A percentile compares a stretch with the other conserved stretches of the same genome.
Evolutionary conservation across 2,113 vertebrate genomes (phyloP).

Genomic region (Channa argus): DNA sequence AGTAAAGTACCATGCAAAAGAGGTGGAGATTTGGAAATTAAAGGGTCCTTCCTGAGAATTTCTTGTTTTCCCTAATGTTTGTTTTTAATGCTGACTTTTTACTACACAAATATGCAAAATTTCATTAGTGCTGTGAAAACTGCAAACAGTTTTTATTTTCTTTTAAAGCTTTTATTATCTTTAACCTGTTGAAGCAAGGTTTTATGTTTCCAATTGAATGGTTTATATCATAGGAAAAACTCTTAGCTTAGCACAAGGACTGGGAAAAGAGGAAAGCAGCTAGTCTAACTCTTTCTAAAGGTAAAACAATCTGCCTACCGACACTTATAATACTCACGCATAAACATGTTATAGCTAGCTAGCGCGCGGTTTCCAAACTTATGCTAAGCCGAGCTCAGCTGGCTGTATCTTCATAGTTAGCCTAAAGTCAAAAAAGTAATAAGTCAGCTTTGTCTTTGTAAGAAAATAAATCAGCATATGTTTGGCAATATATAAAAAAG

Average conservation of each 20-base stretch:
- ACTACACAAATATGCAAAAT: not conserved
- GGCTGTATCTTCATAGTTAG: not conserved
- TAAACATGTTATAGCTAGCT: no score
- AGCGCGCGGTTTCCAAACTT: no score
- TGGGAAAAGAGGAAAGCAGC: not conserved
- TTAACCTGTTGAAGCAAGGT: no score
- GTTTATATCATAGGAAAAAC: no score
- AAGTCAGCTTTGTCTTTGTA: no score
- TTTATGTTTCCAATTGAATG: no score
- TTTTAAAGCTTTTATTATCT: no score
- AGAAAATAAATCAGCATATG: not conserved
- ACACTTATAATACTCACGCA: no score
- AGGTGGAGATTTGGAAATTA: constrained; percentile 7
- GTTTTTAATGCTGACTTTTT: constrained; percentile 10
- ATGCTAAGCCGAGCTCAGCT: not conserved
- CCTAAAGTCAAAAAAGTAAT: not conserved
- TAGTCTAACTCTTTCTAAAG: not conserved
- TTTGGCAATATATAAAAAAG: not conserved
- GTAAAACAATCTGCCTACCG: not conserved
- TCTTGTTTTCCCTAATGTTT: constrained; percentile 17
- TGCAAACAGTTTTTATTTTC: not conserved
- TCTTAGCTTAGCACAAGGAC: not conserved
- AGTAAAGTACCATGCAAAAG: constrained; percentile 9
- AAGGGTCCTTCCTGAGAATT: not conserved
- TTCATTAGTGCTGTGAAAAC: not conserved